Percentiles rank a stretch among this genome's conserved stretches.
Evolutionary conservation across 2,113 vertebrate genomes (phyloP).

Genomic region (Aegithalos caudatus): DNA sequence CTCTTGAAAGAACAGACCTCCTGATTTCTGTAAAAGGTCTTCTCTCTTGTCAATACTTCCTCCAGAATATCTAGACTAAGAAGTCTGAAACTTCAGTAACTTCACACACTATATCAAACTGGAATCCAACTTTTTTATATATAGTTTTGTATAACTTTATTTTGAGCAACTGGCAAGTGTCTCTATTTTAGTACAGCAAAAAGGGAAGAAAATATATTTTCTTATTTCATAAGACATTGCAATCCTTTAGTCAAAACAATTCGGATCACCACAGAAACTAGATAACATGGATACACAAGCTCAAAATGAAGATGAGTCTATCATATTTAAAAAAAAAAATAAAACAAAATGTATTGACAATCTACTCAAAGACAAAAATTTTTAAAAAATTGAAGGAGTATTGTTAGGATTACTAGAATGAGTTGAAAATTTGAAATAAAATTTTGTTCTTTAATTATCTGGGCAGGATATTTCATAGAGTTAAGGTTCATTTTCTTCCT

Average conservation of each 20-base stretch:
- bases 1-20: neutral
- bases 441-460: neutral
- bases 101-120: neutral
- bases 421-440: neutral
- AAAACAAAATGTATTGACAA: neutral
- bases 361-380: neutral
- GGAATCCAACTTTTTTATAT: neutral
- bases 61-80: neutral
- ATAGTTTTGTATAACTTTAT: neutral
- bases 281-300: neutral
- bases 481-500: neutral
- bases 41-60: neutral
- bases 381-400: fast-evolving
- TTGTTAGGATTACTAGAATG: neutral
- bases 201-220: neutral
- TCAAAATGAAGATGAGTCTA: neutral
- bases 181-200: neutral
- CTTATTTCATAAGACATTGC: neutral
- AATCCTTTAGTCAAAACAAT: neutral
- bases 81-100: neutral
- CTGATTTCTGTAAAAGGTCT: neutral
- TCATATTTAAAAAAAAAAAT: neutral
- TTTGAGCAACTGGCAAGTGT: neutral
- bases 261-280: neutral
- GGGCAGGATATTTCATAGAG: neutral